Conservation (phyloP, 37 sponge, comb jelly and placozoan species). For the Axinella damicornis region DNA sequence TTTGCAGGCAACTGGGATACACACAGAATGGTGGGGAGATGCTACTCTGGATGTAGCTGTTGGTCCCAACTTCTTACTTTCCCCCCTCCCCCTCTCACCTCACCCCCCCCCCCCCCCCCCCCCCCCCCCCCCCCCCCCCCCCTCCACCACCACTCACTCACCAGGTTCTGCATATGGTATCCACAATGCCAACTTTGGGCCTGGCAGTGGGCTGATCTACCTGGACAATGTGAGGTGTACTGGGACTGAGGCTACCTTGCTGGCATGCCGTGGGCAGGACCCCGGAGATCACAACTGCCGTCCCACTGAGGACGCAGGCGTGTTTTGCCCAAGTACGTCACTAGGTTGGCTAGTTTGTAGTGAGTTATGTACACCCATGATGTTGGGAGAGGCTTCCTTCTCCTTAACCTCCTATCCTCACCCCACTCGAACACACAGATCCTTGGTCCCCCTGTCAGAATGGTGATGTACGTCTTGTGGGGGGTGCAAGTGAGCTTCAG, state of each 20-base stretch:
- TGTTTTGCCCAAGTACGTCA: slow-evolving; percentile 16
- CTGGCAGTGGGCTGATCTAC: neutral
- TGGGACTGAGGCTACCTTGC: slow-evolving; percentile 4
- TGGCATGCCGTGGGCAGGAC: neutral
- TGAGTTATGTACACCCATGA: too few species aligned
- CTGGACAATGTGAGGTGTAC: slow-evolving; percentile 10
- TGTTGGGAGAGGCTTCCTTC: too few species aligned
- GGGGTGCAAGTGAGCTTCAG: neutral
- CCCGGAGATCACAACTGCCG: slow-evolving; percentile 15
- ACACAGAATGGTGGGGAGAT: too few species aligned
- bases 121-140: too few species aligned
- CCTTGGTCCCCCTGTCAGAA: slow-evolving; percentile 11
- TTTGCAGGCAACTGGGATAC: too few species aligned
- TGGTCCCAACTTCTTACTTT: too few species aligned
- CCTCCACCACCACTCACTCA: neutral
- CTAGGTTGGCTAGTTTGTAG: too few species aligned
- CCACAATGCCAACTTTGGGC: neutral
- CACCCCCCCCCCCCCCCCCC: too few species aligned
- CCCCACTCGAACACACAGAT: too few species aligned
- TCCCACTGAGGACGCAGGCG: slow-evolving; percentile 18
- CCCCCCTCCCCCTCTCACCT: too few species aligned
- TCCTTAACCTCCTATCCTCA: too few species aligned
- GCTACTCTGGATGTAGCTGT: too few species aligned
- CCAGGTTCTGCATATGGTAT: neutral
- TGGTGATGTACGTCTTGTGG: slow-evolving; percentile 28